A percentile compares a stretch with the other conserved stretches of the same genome.
These are phyloP conservation scores for Yoshiicerus persimilis DNA, from an alignment of 1,140 invertebrate species.

Conservation along the genomic window DNA sequence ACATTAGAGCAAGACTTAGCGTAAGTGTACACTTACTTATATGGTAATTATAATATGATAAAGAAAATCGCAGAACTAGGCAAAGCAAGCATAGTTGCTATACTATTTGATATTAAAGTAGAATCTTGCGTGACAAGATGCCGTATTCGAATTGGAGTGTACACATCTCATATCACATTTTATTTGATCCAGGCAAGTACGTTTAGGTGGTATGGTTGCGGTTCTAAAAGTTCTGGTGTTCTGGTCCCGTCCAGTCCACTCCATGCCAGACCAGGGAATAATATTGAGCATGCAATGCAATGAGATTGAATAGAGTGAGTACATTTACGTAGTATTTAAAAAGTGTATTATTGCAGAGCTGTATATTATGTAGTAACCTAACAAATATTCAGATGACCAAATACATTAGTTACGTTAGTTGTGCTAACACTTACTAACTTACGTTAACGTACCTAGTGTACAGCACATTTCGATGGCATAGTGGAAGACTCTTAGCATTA, in stretches of 20 bases:
- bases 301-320: neutral
- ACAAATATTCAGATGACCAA: no score
- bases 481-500: neutral
- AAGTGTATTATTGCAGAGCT: no score
- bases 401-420: neutral
- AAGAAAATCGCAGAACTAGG: constrained; percentile 13
- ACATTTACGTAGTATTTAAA: neutral
- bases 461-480: neutral
- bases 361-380: no score
- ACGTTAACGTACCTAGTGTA: neutral
- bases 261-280: neutral
- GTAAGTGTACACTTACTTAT: neutral
- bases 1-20: neutral
- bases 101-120: constrained; percentile 20
- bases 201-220: neutral
- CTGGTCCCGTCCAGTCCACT: neutral
- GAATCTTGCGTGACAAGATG: constrained; percentile 21
- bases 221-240: neutral
- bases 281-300: neutral
- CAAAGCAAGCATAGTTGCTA: neutral
- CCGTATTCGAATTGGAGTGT: neutral
- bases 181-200: neutral
- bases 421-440: neutral
- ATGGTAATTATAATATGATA: constrained; percentile 9
- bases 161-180: constrained; percentile 14